Evolutionary conservation across 1,140 invertebrate genomes (phyloP).

Genomic region (Nephotettix cincticeps): DNA sequence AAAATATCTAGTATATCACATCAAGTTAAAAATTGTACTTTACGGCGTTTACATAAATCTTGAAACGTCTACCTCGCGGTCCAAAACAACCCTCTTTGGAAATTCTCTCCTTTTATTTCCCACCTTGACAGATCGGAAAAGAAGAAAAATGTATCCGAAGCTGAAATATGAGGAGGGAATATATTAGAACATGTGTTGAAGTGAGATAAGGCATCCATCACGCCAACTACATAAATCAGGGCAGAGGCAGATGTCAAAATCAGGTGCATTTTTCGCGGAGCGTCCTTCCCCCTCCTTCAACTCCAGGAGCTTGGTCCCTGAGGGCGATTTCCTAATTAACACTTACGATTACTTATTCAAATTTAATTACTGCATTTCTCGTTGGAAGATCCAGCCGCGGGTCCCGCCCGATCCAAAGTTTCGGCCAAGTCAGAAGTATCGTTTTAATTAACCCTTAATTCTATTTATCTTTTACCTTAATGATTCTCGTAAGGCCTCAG

Average conservation of each 20-base stretch:
- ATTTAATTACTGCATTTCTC: constrained; percentile 21
- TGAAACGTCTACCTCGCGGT: too few species aligned
- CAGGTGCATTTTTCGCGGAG: constrained; percentile 13
- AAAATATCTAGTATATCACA: too few species aligned
- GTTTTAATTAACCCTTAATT: constrained; percentile 19
- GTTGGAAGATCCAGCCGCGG: neutral
- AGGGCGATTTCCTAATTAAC: constrained; percentile 10
- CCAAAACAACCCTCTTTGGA: constrained; percentile 13
- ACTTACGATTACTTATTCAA: constrained; percentile 23
- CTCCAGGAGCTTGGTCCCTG: neutral
- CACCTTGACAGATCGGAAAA: constrained; percentile 6
- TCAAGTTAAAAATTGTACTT: too few species aligned
- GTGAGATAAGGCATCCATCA: constrained; percentile 18
- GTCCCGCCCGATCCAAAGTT: neutral
- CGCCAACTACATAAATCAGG: constrained; percentile 7
- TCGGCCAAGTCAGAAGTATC: neutral
- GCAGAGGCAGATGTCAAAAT: constrained; percentile 11
- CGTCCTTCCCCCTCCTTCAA: neutral
- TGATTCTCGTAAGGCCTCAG: too few species aligned
- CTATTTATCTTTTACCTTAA: constrained; percentile 16
- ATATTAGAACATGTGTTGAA: constrained; percentile 20
- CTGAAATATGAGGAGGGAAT: constrained; percentile 14
- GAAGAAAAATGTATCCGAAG: constrained; percentile 22
- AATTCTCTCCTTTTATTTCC: constrained; percentile 17
- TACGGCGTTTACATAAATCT: too few species aligned